phyloP scores from a whole-genome alignment of 2,888 invertebrate genomes.

The Dicycla oo region DNA sequence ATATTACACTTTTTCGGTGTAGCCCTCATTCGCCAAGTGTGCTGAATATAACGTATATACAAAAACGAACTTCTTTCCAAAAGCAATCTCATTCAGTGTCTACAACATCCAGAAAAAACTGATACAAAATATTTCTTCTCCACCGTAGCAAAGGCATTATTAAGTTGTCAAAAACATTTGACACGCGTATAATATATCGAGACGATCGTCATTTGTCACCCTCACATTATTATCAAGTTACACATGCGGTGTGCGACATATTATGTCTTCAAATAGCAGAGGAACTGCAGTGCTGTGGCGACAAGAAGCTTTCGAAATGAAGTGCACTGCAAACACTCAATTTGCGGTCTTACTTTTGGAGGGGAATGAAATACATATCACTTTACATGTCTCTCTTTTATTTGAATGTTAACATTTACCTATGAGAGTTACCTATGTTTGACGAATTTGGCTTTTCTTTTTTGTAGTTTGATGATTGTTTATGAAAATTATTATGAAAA shows the following conservation, averaged over 20 bases:
- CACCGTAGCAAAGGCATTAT: conserved; percentile 8
- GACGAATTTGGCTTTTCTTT: not conserved
- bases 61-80: not conserved
- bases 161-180: conserved; percentile 47
- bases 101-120: not conserved
- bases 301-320: conserved; percentile 83
- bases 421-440: not conserved
- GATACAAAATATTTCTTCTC: not conserved
- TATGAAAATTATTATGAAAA: not conserved
- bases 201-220: conserved; percentile 52
- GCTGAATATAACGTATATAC: not conserved
- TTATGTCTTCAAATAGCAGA: conserved; percentile 58
- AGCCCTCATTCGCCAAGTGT: not conserved
- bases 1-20: no score
- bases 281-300: conserved; percentile 63
- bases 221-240: conserved; percentile 60
- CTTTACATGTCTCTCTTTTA: conserved; percentile 28
- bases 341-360: conserved; percentile 77
- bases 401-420: conserved; percentile 11
- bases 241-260: conserved; percentile 45
- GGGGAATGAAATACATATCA: conserved; percentile 62
- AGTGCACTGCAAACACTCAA: conserved; percentile 86
- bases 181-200: conserved; percentile 33
- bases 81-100: not conserved
- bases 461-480: not conserved